Evolutionary conservation across 1,140 invertebrate species (phyloP), one percentile per base, ranked within the genome.

Genomic region (Halotydeus destructor): DNA sequence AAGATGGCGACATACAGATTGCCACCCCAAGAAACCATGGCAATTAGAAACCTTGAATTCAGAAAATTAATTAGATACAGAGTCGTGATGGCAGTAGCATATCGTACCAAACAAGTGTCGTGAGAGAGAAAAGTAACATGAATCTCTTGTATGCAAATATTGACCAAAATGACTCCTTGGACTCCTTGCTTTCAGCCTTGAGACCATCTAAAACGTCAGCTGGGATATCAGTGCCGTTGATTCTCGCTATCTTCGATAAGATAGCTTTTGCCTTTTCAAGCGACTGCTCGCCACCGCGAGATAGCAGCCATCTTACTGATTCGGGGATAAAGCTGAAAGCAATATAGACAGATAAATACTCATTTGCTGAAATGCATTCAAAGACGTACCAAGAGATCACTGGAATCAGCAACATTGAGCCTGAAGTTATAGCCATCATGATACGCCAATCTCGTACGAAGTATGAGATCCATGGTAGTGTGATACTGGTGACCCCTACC

Each of bases 211-310:
- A 16, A 9, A 34, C 5, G 5, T 34, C 28, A 5, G 12, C 3
- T 18, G 25, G 16, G 6, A 72, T 66, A 1, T 72, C 69, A 1
- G 75, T 69, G 23, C 84, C 74, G 46, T 71, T 69, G 0, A 66
- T 74, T 31, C 71, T 68, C 58, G 85, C 85, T 16, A 81, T 69
- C 43, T 66, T 67, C 52, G 82, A 76, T 54, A 85, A 79, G 51
- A 75, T 76, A 46, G 69, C 70, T 45, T 84, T 62, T 26, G 84
- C 83, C 6, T 58, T 57, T 22, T 83, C 64, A 3, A 79, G 77
- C 52, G 76, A 70, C 41, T 82, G 75, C 1, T 78, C 62, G 53
- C 75, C 66, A 3, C 78, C 78, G 62, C 80, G 76, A 1, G 78
- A 81, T 0, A 81, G 70, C 9, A 84, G 55, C 79, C 79, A 84